Conservation (phyloP, 2,113 vertebrate genomes). For the Dendropsophus ebraccatus region DNA sequence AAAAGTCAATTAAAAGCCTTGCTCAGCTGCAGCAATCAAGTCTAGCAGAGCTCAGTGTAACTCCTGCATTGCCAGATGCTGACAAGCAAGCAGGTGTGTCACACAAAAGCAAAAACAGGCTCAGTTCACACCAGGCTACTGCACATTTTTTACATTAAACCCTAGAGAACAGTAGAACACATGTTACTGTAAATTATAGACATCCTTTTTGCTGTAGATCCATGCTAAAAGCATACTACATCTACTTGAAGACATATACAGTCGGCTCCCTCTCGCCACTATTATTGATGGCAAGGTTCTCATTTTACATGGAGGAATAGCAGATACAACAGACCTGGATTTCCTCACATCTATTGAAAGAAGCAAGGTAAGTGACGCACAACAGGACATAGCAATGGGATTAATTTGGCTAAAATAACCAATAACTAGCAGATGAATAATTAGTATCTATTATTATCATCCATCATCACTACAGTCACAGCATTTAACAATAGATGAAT, state of each 20-base stretch:
- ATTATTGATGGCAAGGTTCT: slow-evolving; percentile 91
- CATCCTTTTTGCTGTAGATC: slow-evolving; percentile 70
- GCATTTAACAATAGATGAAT: too few species aligned
- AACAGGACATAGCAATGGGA: neutral
- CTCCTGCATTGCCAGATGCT: too few species aligned
- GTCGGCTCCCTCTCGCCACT: slow-evolving; percentile 89
- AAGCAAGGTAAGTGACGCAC: slow-evolving; percentile 79
- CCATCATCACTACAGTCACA: neutral
- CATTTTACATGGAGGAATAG: slow-evolving; percentile 92
- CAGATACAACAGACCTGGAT: slow-evolving; percentile 88
- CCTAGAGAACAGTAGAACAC: neutral
- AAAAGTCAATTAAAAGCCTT: too few species aligned
- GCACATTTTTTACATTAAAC: too few species aligned
- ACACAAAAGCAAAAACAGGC: too few species aligned
- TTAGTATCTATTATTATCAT: neutral
- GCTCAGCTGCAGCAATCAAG: too few species aligned
- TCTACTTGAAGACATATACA: slow-evolving; percentile 87
- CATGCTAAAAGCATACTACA: slow-evolving; percentile 83
- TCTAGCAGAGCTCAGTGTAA: too few species aligned
- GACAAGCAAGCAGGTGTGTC: too few species aligned
- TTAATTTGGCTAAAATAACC: neutral
- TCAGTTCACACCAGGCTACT: too few species aligned
- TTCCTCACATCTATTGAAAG: slow-evolving; percentile 82
- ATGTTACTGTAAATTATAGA: neutral
- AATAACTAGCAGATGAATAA: neutral